Conservation (phyloP, 2,113 vertebrate genomes). For the Prinia subflava region DNA sequence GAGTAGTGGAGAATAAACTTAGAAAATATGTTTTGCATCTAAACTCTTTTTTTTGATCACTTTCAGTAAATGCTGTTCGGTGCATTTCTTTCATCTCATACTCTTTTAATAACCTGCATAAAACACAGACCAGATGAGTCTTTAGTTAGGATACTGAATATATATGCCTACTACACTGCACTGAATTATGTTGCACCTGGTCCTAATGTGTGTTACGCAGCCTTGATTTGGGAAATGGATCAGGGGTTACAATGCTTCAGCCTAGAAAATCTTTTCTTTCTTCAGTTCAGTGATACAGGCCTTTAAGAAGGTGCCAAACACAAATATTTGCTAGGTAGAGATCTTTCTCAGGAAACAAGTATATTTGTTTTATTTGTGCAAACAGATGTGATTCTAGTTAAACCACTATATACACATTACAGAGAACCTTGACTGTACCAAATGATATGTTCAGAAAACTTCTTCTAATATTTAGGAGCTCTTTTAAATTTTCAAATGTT, state of each 20-base stretch:
- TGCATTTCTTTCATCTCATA: neutral
- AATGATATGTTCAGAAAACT: neutral
- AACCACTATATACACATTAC: neutral
- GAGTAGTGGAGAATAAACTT: neutral
- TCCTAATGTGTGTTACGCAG: neutral
- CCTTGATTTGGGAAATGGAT: neutral
- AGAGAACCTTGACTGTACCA: neutral
- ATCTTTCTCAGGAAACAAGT: neutral
- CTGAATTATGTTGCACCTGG: neutral
- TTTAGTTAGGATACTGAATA: neutral
- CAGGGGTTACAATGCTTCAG: neutral
- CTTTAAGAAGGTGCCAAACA: neutral
- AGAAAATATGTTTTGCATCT: neutral
- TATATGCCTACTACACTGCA: neutral
- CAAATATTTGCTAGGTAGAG: neutral
- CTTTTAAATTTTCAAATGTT: neutral
- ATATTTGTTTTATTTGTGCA: neutral
- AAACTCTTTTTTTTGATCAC: neutral
- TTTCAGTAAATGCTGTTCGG: neutral
- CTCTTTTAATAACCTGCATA: neutral
- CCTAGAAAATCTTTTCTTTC: neutral
- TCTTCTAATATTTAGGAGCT: neutral
- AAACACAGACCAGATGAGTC: neutral
- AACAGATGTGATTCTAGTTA: neutral
- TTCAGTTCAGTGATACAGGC: neutral